These are phyloP conservation scores for Cydia amplana DNA, from an alignment of 1,140 invertebrate genomes.

Conservation along the genomic window DNA sequence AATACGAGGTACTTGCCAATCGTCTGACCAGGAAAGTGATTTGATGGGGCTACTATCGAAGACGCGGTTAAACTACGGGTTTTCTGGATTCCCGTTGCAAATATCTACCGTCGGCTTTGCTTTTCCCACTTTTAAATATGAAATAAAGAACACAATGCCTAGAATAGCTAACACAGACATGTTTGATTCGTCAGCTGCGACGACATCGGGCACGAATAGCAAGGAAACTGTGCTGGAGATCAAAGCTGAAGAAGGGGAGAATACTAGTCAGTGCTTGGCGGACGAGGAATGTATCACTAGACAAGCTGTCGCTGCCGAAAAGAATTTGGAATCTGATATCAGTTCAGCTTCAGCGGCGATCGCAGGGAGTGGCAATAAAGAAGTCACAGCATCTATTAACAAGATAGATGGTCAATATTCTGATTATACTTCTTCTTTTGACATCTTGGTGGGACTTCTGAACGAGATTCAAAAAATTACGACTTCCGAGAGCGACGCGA, in stretches of 20 bases:
- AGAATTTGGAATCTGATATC: not conserved
- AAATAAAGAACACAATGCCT: not conserved
- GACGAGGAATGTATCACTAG: not conserved
- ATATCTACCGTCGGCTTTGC: slow-evolving; percentile 62
- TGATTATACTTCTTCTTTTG: slow-evolving; percentile 61
- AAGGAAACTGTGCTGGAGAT: not conserved
- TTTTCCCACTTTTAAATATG: slow-evolving; percentile 45
- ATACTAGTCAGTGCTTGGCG: not conserved
- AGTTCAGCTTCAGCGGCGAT: not conserved
- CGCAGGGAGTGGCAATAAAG: not conserved
- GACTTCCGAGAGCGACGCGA: slow-evolving; percentile 33
- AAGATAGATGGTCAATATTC: slow-evolving; percentile 37
- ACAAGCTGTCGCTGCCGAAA: not conserved
- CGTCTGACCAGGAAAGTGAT: slow-evolving; percentile 34
- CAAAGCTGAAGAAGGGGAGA: not conserved
- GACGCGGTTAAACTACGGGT: slow-evolving; percentile 46
- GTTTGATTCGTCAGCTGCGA: not conserved
- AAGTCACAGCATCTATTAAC: slow-evolving; percentile 8
- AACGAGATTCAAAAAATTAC: slow-evolving; percentile 72
- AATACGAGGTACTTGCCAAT: slow-evolving; percentile 33
- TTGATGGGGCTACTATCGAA: slow-evolving; percentile 48
- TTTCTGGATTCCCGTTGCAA: slow-evolving; percentile 53
- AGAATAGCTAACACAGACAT: not conserved
- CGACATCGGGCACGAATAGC: not conserved
- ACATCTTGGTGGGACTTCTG: slow-evolving; percentile 64